Evolutionary conservation across 2,888 invertebrate species (phyloP).

Genomic region (Lithodes maja): DNA sequence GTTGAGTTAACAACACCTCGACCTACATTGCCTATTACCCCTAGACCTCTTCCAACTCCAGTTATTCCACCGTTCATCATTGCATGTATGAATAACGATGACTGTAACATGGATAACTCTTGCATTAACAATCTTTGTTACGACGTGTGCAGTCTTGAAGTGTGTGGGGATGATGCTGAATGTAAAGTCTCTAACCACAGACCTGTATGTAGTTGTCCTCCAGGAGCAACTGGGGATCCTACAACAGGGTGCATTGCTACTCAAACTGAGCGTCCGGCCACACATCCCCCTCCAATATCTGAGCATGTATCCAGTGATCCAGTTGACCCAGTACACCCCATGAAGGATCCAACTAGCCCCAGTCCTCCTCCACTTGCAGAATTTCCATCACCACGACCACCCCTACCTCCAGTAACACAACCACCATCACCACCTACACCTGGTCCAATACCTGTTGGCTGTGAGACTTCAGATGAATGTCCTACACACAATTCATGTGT

Average conservation of each 20-base stretch:
- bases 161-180: conserved; percentile 73
- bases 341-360: conserved; percentile 19
- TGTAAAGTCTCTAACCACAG: conserved; percentile 86
- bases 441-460: conserved; percentile 80
- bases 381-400: conserved; percentile 9
- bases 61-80: conserved; percentile 75
- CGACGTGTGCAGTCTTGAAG: conserved; percentile 76
- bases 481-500: conserved; percentile 87
- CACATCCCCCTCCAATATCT: conserved; percentile 20
- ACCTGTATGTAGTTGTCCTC: conserved; percentile 84
- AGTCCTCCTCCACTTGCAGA: conserved; percentile 39
- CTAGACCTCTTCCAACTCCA: conserved; percentile 52
- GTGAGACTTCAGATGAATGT: conserved; percentile 88
- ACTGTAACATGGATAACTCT: conserved; percentile 59
- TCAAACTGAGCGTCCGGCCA: conserved; percentile 33
- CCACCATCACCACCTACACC: conserved; percentile 48
- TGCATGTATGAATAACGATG: conserved; percentile 76
- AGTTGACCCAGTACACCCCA: conserved; percentile 17
- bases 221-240: conserved; percentile 85
- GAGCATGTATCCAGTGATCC: not conserved
- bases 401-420: conserved; percentile 73
- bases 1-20: conserved; percentile 25
- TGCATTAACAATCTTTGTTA: conserved; percentile 62
- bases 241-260: conserved; percentile 74
- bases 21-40: conserved; percentile 20